phyloP scores from a whole-genome alignment of 2,888 invertebrate genomes.

The Macrosoma leucophasiata region DNA sequence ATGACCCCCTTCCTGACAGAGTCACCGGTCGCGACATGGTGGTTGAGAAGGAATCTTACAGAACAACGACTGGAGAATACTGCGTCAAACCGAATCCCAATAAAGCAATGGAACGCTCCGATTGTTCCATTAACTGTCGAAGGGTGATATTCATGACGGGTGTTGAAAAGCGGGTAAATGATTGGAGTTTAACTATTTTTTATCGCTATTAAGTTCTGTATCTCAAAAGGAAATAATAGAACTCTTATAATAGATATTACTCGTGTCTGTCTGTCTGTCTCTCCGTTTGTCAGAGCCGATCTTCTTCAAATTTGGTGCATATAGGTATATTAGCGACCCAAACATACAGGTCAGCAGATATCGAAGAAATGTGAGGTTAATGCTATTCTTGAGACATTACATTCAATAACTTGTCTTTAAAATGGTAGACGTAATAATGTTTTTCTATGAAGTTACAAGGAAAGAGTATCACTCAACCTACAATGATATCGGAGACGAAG shows the following conservation, averaged over 20 bases:
- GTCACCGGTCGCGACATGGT: constrained; percentile 63
- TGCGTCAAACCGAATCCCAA: constrained; percentile 66
- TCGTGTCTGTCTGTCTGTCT: too few species aligned
- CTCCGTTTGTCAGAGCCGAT: too few species aligned
- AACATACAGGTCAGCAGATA: too few species aligned
- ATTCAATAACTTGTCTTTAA: too few species aligned
- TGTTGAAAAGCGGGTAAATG: constrained; percentile 54
- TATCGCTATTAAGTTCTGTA: constrained; percentile 1
- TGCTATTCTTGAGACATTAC: too few species aligned
- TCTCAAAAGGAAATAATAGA: too few species aligned
- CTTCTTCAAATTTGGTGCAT: too few species aligned
- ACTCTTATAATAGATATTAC: too few species aligned
- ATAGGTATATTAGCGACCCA: too few species aligned
- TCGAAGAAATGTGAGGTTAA: too few species aligned
- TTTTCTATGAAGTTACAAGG: constrained; percentile 46
- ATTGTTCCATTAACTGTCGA: constrained; percentile 57
- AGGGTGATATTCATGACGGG: constrained; percentile 60
- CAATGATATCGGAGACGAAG: constrained; percentile 58
- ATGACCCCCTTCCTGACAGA: constrained; percentile 50
- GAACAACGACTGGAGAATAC: constrained; percentile 59
- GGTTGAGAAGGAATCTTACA: constrained; percentile 57
- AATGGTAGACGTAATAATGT: background rate
- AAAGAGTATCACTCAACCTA: constrained; percentile 44
- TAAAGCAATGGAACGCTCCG: constrained; percentile 63
- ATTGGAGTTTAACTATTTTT: background rate